phyloP scores from a whole-genome alignment of 2,113 vertebrate species.

The Thamnophis sirtalis region DNA sequence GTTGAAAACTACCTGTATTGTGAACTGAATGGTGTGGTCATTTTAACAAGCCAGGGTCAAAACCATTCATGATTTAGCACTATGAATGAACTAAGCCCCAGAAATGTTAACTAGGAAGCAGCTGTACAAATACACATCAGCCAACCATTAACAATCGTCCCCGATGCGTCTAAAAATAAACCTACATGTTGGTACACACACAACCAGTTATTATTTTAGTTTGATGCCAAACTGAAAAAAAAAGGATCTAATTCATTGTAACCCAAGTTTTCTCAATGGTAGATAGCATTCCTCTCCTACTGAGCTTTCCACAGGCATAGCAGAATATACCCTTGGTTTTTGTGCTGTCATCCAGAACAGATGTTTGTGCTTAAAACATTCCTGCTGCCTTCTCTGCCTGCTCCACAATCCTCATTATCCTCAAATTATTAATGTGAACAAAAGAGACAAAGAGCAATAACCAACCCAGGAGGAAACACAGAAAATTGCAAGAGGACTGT shows the following conservation, averaged over 20 bases:
- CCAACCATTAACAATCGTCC: not conserved
- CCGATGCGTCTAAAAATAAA: not conserved
- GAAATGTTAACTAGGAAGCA: not conserved
- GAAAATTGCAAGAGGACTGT: not conserved
- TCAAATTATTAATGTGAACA: not conserved
- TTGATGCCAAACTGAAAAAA: not conserved
- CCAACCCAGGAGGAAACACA: not conserved
- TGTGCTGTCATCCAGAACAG: conserved; percentile 3
- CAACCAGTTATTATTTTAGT: no score
- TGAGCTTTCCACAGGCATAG: not conserved
- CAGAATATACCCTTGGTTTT: conserved; percentile 4
- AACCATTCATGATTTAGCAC: not conserved
- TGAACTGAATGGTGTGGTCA: not conserved
- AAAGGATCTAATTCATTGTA: not conserved
- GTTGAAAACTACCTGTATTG: not conserved
- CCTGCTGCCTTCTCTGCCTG: not conserved
- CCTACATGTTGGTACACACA: not conserved
- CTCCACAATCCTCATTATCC: not conserved
- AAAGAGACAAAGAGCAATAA: not conserved
- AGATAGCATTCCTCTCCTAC: not conserved
- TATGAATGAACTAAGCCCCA: not conserved
- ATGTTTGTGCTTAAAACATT: not conserved
- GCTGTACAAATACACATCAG: not conserved
- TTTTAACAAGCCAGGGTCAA: not conserved
- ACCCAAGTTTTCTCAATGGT: not conserved